Evolutionary conservation across 2,888 invertebrate genomes (phyloP), one percentile per base, ranked within the genome.

Genomic region (Diarsia mendica): DNA sequence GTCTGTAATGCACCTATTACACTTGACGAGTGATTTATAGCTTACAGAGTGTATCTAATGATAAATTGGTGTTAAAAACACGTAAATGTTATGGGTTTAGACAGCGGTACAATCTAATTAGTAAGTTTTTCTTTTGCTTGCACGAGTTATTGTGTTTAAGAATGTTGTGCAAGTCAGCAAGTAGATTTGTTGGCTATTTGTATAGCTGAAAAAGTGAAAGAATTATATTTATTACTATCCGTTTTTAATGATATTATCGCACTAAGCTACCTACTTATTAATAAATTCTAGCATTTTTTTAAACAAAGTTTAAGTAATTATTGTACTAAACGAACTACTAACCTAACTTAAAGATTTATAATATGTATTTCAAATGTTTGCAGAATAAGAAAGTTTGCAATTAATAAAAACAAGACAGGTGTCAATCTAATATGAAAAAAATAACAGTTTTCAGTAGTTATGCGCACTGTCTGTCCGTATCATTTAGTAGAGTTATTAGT

Each of bases 381-480:
- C 23, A 60, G 23, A 49, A 33, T 67, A 72, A 70, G 75, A 80
- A 80, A 75, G 72, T 76, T 75, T 64, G 65, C 74, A 78, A 85
- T 83, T 79, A 79, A 83, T 79, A 71, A 79, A 69, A 75, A 75
- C 69, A 49, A 68, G 87, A 84, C 83, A 87, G 79, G 69, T 86
- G 84, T 86, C 87, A 88, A 79, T 85, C 71, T 33, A 68, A 70
- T 79, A 70, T 68, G 51, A 76, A 75, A 75, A 72, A 83, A 84
- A 75, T 80, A 83, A 80, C 72, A 51, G n/a, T 74, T 80, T 86
- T 84, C 79, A 83, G 84, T 84, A 79, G 80, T 76, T 83, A 77
- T 69, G 72, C 69, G 72, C 67, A 72, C 55, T 76, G 73, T 75
- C 80, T 79, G 79, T 75, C 39, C 60, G 63, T 79, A 76, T 71